phyloP scores from a whole-genome alignment of 2,797 vertebrate species.

The Halcyon chelicuti region DNA sequence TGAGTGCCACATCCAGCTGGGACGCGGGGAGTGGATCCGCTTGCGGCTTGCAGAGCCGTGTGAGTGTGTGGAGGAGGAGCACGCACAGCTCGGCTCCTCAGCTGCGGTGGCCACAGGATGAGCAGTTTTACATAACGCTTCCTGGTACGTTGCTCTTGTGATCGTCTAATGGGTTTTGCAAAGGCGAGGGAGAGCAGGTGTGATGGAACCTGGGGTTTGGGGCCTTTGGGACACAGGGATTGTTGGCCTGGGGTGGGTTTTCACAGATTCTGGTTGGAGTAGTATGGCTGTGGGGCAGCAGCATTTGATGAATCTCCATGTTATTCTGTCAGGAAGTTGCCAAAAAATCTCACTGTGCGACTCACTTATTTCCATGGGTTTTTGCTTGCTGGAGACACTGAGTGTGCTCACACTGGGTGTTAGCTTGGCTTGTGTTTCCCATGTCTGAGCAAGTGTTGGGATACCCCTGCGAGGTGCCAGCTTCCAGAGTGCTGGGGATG shows the following conservation, averaged over 20 bases:
- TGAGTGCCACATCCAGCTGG: neutral
- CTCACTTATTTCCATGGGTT: neutral
- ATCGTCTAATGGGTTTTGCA: neutral
- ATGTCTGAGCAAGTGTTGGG: rapidly evolving
- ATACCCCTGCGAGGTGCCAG: neutral
- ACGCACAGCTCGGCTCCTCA: rapidly evolving
- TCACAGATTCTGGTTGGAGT: rapidly evolving
- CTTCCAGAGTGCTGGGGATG: rapidly evolving
- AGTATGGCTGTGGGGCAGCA: neutral
- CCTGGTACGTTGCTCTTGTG: rapidly evolving
- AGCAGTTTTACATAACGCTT: rapidly evolving
- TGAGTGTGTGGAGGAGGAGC: neutral
- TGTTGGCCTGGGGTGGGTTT: neutral
- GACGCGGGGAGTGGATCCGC: neutral
- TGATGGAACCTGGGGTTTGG: neutral
- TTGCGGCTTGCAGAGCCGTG: neutral
- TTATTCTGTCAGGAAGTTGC: neutral
- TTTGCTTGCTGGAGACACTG: neutral
- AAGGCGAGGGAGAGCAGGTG: neutral
- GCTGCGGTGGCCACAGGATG: rapidly evolving
- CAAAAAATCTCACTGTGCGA: neutral
- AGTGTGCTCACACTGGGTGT: neutral
- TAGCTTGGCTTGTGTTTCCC: neutral
- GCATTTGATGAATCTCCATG: rapidly evolving
- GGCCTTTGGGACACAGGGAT: neutral